Conservation (phyloP, 2,797 vertebrate species). For the Gambusia yucatana region DNA sequence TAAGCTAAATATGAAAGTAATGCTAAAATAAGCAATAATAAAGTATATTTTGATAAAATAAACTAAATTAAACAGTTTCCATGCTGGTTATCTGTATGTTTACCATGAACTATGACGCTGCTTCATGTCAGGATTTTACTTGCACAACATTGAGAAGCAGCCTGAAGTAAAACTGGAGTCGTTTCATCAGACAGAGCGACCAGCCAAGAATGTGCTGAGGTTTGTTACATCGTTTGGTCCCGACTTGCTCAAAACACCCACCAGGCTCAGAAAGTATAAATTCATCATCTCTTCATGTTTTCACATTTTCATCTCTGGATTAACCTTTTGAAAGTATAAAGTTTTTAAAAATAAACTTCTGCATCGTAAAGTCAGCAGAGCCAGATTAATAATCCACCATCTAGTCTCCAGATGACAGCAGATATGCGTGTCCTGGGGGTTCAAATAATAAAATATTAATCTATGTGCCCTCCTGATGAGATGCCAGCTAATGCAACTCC, state of each 20-base stretch:
- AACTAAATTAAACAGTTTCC: background rate
- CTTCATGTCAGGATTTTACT: background rate
- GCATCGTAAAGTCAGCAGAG: background rate
- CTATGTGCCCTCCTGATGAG: constrained; percentile 47
- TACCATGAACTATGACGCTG: background rate
- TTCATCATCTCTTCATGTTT: background rate
- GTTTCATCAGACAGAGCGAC: constrained; percentile 6
- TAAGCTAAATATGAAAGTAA: background rate
- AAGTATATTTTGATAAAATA: background rate
- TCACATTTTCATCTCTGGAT: background rate
- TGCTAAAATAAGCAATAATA: background rate
- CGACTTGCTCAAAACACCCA: background rate
- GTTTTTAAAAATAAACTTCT: background rate
- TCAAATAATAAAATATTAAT: constrained; percentile 56
- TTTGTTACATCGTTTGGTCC: background rate
- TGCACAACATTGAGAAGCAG: background rate
- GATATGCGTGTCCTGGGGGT: constrained; percentile 49
- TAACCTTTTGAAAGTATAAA: background rate
- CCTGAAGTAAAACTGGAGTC: background rate
- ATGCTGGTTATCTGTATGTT: background rate
- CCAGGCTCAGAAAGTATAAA: background rate
- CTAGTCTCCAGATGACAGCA: constrained; percentile 55
- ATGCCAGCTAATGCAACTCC: constrained; percentile 56
- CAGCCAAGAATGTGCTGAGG: background rate
- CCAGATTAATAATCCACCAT: constrained; percentile 51